phyloP scores from a whole-genome alignment of 2,888 invertebrate genomes.

The Invenusta paracnida region DNA sequence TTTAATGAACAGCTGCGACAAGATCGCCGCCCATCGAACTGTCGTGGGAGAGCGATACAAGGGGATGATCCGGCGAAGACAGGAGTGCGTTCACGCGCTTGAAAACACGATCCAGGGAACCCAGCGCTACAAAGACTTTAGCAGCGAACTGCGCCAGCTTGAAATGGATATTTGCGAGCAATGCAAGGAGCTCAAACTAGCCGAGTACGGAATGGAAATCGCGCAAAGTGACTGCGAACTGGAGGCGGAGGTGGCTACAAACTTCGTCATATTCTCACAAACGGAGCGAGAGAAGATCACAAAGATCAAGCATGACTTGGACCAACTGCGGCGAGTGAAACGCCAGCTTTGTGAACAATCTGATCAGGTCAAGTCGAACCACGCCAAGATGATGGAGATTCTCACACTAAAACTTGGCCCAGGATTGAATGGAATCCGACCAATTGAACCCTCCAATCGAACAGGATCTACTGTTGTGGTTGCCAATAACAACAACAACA shows the following conservation, averaged over 20 bases:
- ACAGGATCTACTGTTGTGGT: neutral
- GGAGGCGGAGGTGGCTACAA: slow-evolving; percentile 51
- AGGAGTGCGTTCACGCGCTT: slow-evolving; percentile 43
- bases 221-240: slow-evolving; percentile 51
- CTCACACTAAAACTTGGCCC: slow-evolving; percentile 45
- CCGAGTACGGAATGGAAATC: slow-evolving; percentile 51
- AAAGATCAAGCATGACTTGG: slow-evolving; percentile 46
- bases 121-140: slow-evolving; percentile 44
- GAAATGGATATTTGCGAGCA: slow-evolving; percentile 48
- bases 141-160: slow-evolving; percentile 46
- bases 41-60: slow-evolving; percentile 46
- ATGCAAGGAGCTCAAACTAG: slow-evolving; percentile 49
- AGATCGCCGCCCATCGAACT: slow-evolving; percentile 40
- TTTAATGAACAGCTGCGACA: slow-evolving; percentile 47
- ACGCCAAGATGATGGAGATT: slow-evolving; percentile 48
- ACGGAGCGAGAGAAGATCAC: slow-evolving; percentile 45
- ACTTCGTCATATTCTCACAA: slow-evolving; percentile 48
- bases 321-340: slow-evolving; percentile 46
- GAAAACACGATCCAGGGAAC: slow-evolving; percentile 41
- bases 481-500: too few relatives aligned
- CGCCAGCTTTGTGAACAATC: slow-evolving; percentile 49
- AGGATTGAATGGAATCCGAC: neutral
- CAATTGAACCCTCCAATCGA: neutral
- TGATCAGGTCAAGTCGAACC: slow-evolving; percentile 49
- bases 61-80: slow-evolving; percentile 35